Evolutionary conservation across 2,797 vertebrate genomes (phyloP), one percentile per base, ranked within the genome.

Genomic region (Podargus strigoides): DNA sequence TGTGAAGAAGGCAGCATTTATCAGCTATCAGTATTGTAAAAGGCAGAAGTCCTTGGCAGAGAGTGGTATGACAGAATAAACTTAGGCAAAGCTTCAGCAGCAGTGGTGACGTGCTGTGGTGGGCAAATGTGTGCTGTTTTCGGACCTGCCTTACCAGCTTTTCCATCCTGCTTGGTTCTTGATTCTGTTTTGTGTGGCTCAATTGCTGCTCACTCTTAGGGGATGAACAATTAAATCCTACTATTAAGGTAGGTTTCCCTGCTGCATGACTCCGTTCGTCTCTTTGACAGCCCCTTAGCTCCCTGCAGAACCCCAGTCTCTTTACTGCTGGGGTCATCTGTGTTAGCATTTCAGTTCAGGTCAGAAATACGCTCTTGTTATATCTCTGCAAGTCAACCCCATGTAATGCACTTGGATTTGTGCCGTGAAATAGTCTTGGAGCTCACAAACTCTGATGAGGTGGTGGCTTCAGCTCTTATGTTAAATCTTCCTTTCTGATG

Each of bases 401-500:
- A 47, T 0, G 0, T 83, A 14, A 17, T 0, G 1, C 42, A 9
- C 41, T 24, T 68, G n/a, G 42, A 8, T 62, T 86, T 89, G 37
- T 13, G 26, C 46, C 30, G 14, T 21, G 42, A 24, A 46, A n/a
- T 53, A 58, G 60, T 44, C 75, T 39, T 85, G 59, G 37, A 53
- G 20, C 22, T 44, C 36, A 18, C 60, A 50, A 72, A 58, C 14
- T 41, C 26, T 73, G 36, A 21, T 64, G 64, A 89, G 46, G 7
- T 77, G 56, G 16, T 83, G 60, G 32, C 72, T 94, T 67, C 34
- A 82, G 49, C 63, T 63, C 0, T 75, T 91, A 30, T 7, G 21
- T 81, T 95, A 52, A 72, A 81, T 75, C 72, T 92, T 22, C 12
- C 42, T 80, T 89, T 74, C 60, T 78, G 79, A 68, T 53, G 23